Percentiles rank a stretch among this genome's conserved stretches.
These are phyloP conservation scores for Sapayoa aenigma DNA, from an alignment of 2,113 vertebrate species.

Conservation along the genomic window DNA sequence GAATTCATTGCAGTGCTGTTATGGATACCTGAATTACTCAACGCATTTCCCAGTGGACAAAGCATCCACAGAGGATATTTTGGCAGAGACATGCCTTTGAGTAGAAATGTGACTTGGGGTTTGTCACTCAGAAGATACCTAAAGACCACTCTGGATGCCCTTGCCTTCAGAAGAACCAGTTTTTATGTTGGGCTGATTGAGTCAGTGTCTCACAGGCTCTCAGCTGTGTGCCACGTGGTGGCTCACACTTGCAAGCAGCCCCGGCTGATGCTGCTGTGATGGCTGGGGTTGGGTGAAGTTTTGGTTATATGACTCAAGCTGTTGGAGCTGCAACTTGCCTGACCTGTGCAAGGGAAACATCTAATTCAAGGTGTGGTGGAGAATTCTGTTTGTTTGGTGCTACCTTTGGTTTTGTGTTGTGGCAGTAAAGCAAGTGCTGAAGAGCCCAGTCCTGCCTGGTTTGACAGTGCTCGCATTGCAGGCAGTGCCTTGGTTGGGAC, in stretches of 20 bases:
- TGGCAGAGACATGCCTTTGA: neutral
- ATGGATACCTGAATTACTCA: neutral
- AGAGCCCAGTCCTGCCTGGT: neutral
- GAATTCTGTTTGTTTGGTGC: neutral
- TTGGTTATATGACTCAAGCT: neutral
- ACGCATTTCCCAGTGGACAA: rapidly evolving
- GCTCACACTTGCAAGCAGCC: neutral
- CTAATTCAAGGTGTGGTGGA: neutral
- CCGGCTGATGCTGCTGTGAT: neutral
- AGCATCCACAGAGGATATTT: neutral
- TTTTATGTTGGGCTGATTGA: rapidly evolving
- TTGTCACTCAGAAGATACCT: neutral
- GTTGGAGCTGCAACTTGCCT: neutral
- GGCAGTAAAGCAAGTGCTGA: neutral
- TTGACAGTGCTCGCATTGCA: neutral
- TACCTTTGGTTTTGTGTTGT: neutral
- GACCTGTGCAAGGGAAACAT: rapidly evolving
- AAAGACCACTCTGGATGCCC: neutral
- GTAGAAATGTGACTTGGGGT: rapidly evolving
- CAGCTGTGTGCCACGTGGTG: rapidly evolving
- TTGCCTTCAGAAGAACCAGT: neutral
- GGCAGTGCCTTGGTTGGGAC: neutral
- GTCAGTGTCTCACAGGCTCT: neutral
- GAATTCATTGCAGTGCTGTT: neutral
- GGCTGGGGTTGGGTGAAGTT: neutral